These are phyloP conservation scores for Ispidina picta DNA, from an alignment of 2,797 vertebrate genomes.

Conservation along the genomic window DNA sequence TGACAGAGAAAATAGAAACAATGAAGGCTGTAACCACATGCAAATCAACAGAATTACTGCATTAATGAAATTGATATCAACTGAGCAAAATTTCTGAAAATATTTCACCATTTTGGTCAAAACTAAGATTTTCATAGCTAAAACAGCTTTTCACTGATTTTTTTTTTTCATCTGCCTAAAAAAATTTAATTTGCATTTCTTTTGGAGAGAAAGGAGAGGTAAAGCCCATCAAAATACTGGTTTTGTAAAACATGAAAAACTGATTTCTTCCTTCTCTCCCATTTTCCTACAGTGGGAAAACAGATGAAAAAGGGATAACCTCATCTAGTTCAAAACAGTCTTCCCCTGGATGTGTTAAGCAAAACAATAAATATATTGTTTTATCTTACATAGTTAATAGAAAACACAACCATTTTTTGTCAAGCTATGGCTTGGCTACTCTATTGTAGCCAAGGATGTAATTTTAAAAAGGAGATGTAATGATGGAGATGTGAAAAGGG, in stretches of 20 bases:
- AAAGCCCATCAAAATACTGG: neutral
- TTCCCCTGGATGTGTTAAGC: neutral
- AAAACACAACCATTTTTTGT: neutral
- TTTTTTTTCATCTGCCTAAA: neutral
- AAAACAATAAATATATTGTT: neutral
- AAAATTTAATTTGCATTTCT: neutral
- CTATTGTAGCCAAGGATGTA: neutral
- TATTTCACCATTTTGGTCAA: neutral
- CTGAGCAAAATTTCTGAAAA: neutral
- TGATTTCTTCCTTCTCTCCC: neutral
- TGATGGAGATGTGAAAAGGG: neutral
- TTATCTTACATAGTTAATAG: neutral
- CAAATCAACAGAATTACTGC: neutral
- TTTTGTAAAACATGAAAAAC: neutral
- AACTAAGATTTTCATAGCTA: neutral
- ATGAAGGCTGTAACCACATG: neutral
- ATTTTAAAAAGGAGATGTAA: neutral
- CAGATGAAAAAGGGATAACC: neutral
- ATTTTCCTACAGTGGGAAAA: neutral
- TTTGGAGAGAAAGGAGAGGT: neutral
- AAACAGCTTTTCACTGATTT: neutral
- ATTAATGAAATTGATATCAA: neutral
- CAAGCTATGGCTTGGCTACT: neutral
- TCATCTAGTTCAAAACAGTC: neutral
- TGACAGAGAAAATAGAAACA: neutral